phyloP scores from a whole-genome alignment of 2,113 vertebrate species.

The Gambusia affinis region DNA sequence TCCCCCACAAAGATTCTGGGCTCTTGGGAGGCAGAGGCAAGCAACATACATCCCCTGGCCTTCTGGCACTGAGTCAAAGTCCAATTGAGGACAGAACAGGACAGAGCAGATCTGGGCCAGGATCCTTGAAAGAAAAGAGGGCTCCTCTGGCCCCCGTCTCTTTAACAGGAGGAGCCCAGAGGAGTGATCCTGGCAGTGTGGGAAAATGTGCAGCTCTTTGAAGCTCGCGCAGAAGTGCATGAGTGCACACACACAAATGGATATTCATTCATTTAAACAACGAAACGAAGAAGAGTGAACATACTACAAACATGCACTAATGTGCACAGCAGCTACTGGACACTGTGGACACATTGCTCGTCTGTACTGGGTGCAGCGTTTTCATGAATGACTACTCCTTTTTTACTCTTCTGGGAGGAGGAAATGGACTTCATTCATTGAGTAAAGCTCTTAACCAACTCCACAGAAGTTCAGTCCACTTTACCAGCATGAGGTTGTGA shows the following conservation, averaged over 20 bases:
- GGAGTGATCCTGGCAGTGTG: slow-evolving; percentile 82
- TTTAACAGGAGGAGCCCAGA: slow-evolving; percentile 73
- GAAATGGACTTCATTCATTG: slow-evolving; percentile 2
- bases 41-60: slow-evolving; percentile 76
- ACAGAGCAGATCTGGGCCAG: slow-evolving; percentile 71
- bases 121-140: slow-evolving; percentile 77
- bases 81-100: slow-evolving; percentile 82
- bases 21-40: slow-evolving; percentile 75
- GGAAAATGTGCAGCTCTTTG: slow-evolving; percentile 80
- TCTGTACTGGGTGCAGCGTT: slow-evolving; percentile 35
- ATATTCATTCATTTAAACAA: slow-evolving; percentile 62
- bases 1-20: slow-evolving; percentile 72
- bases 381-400: slow-evolving; percentile 30
- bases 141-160: slow-evolving; percentile 70
- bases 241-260: slow-evolving; percentile 29
- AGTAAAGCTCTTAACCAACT: slow-evolving; percentile 14
- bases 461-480: slow-evolving; percentile 1
- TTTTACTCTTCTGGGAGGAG: slow-evolving; percentile 1
- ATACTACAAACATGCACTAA: slow-evolving; percentile 41
- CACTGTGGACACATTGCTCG: slow-evolving; percentile 46
- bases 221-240: slow-evolving; percentile 52
- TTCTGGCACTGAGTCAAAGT: slow-evolving; percentile 80
- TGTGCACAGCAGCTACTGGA: slow-evolving; percentile 9
- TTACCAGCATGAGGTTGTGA: background rate
- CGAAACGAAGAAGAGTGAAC: slow-evolving; percentile 35